These are phyloP conservation scores for Hermodice carunculata DNA, from an alignment of 2,888 invertebrate genomes.

Conservation along the genomic window DNA sequence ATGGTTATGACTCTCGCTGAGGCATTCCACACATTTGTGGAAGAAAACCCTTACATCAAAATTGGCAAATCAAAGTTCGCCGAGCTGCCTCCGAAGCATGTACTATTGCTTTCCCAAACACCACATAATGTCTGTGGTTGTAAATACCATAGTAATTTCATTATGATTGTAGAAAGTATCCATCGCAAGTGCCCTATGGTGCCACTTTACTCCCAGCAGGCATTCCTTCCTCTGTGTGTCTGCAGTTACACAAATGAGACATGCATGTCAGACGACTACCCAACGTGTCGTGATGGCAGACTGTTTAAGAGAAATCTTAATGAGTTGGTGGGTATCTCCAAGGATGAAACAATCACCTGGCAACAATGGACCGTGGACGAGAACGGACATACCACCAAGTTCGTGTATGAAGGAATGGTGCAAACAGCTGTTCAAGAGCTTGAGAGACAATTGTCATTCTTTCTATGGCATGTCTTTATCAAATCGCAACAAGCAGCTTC, in stretches of 20 bases:
- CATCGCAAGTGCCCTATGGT: constrained; percentile 10
- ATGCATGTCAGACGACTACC: neutral
- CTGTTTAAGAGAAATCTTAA: neutral
- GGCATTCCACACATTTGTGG: neutral
- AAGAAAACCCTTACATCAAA: neutral
- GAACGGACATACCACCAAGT: neutral
- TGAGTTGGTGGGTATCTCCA: neutral
- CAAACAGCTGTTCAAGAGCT: constrained; percentile 6
- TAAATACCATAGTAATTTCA: constrained; percentile 21
- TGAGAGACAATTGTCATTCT: neutral
- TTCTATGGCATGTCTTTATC: constrained; percentile 16
- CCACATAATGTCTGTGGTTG: constrained; percentile 24
- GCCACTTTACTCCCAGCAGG: too few species aligned
- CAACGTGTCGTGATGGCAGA: neutral
- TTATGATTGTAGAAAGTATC: constrained; percentile 20
- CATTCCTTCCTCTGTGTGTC: neutral
- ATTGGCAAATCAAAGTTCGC: constrained; percentile 19
- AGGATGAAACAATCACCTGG: neutral
- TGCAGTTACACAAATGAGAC: neutral
- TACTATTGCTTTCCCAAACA: neutral
- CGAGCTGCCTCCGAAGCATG: constrained; percentile 17
- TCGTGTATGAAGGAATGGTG: neutral
- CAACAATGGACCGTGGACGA: neutral
- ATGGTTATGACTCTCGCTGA: constrained; percentile 16
- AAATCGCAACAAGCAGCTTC: constrained; percentile 12